Evolutionary conservation across 1,140 invertebrate genomes (phyloP).

Genomic region (Penaeus indicus): DNA sequence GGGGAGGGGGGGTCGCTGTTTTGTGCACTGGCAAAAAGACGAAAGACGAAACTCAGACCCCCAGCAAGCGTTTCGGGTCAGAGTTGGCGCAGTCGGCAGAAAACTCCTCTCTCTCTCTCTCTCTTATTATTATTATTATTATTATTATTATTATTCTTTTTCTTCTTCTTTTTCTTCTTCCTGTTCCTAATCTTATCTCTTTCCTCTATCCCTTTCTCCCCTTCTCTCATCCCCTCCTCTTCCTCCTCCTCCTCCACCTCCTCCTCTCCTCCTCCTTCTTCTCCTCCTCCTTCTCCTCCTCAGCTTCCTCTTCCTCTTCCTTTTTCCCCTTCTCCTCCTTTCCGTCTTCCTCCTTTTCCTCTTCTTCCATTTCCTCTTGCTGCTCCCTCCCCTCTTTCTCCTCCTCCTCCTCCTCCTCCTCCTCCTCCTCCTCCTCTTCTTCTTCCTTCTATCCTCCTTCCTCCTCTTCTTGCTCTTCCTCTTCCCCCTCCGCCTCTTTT

Average conservation of each 20-base stretch:
- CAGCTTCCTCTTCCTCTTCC: conserved; percentile 4
- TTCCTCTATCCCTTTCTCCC: background rate
- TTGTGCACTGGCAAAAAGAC: background rate
- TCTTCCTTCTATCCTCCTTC: background rate
- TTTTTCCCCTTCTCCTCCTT: conserved; percentile 4
- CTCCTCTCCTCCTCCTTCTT: conserved; percentile 5
- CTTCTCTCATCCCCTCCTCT: background rate
- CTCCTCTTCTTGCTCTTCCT: background rate
- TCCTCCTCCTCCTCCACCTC: background rate
- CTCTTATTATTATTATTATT: background rate
- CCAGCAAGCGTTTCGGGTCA: background rate
- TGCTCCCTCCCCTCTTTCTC: background rate
- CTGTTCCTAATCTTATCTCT: background rate
- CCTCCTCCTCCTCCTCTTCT: background rate
- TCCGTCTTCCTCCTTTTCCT: background rate
- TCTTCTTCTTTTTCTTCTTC: background rate
- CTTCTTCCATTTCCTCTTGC: background rate
- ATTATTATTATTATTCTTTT: background rate
- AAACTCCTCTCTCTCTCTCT: background rate
- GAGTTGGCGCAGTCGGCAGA: background rate
- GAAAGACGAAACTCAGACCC: background rate
- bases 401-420: background rate
- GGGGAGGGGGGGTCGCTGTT: background rate
- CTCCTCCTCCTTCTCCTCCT: background rate
- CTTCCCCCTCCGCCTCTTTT: background rate